phyloP scores from a whole-genome alignment of 2,113 vertebrate genomes.

The Gasterosteus aculeatus region DNA sequence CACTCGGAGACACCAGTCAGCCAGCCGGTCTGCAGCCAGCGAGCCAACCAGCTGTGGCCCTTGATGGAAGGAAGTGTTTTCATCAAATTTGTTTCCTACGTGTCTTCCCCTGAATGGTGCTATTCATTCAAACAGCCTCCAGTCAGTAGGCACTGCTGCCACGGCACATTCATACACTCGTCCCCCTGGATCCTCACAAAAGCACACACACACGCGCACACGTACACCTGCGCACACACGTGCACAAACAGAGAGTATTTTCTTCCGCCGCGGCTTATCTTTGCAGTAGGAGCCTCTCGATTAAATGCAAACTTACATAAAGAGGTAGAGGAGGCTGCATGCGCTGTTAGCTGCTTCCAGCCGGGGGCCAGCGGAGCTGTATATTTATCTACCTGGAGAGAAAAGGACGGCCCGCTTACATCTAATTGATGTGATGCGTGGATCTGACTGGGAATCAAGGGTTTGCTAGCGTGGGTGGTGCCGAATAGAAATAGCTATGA shows the following conservation, averaged over 20 bases:
- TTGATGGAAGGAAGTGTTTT: constrained; percentile 75
- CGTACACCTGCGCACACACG: constrained; percentile 30
- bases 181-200: constrained; percentile 42
- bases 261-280: constrained; percentile 58
- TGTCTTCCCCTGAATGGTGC: constrained; percentile 69
- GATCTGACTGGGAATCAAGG: constrained; percentile 4
- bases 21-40: constrained; percentile 58
- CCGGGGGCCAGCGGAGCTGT: constrained; percentile 18
- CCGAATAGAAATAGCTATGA: constrained; percentile 25
- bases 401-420: constrained; percentile 32
- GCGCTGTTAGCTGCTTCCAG: constrained; percentile 35
- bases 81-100: constrained; percentile 73
- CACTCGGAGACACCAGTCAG: constrained; percentile 59
- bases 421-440: constrained; percentile 35
- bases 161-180: constrained; percentile 68
- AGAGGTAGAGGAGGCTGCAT: constrained; percentile 15
- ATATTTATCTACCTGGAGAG: constrained; percentile 32
- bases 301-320: constrained; percentile 49
- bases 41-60: constrained; percentile 71
- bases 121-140: constrained; percentile 75
- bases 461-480: constrained; percentile 35
- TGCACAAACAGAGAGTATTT: constrained; percentile 41
- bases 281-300: constrained; percentile 27
- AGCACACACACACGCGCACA: constrained; percentile 40
- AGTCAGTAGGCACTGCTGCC: constrained; percentile 64